phyloP scores from a whole-genome alignment of 2,888 invertebrate genomes.

The Chironomus tentans region DNA sequence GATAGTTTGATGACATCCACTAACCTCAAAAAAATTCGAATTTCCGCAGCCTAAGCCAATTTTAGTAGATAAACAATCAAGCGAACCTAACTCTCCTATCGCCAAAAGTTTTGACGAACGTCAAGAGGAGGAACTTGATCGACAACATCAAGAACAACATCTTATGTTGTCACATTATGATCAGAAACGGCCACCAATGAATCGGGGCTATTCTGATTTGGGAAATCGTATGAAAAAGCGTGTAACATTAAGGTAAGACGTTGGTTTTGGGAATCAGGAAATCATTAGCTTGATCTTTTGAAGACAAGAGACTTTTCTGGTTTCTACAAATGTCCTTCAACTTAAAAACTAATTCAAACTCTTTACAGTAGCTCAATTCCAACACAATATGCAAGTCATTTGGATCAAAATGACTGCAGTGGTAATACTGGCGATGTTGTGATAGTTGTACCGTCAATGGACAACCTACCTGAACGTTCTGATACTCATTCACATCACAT shows the following conservation, averaged over 20 bases:
- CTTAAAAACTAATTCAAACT: not conserved
- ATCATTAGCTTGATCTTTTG: no score
- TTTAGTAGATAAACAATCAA: constrained; percentile 64
- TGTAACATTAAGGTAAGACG: constrained; percentile 65
- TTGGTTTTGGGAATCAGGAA: not conserved
- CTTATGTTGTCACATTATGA: not conserved
- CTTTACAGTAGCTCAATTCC: constrained; percentile 40
- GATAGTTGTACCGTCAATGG: constrained; percentile 46
- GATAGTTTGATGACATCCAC: not conserved
- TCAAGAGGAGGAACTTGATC: constrained; percentile 29
- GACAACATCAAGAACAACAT: constrained; percentile 29
- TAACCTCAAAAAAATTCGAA: not conserved
- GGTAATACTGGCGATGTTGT: constrained; percentile 43
- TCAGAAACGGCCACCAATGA: constrained; percentile 47
- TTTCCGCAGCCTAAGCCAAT: constrained; percentile 51
- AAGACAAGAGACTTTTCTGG: no score
- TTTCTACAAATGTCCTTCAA: no score
- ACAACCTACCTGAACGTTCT: constrained; percentile 34
- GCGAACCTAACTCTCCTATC: constrained; percentile 69
- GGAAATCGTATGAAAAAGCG: constrained; percentile 73
- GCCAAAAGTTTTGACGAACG: constrained; percentile 46
- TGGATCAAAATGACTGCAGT: constrained; percentile 33
- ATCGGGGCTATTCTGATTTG: constrained; percentile 65
- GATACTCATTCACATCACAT: constrained; percentile 31
- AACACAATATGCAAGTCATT: constrained; percentile 37